A percentile compares a stretch with the other conserved stretches of the same genome.
Evolutionary conservation across 1,140 invertebrate species (phyloP).

Genomic region (Aradophagus sp.): DNA sequence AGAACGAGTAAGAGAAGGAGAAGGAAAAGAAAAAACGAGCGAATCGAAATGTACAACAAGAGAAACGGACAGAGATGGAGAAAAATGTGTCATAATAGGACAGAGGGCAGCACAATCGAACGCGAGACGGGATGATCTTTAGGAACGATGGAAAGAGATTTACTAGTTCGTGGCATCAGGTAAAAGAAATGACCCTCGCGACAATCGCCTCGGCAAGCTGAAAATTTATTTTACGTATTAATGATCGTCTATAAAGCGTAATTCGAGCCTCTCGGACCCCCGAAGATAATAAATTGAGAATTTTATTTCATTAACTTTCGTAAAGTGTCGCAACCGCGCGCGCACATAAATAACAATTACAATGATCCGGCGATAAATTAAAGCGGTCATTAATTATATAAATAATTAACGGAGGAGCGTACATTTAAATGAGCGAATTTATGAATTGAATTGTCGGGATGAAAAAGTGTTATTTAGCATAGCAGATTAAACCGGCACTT

Average conservation of each 20-base stretch:
- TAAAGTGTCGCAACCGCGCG: no score
- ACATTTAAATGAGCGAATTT: conserved; percentile 26
- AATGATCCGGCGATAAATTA: neutral
- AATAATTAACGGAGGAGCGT: conserved; percentile 11
- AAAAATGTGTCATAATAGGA: conserved; percentile 60
- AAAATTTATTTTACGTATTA: conserved; percentile 65
- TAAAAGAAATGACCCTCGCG: conserved; percentile 53
- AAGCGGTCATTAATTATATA: conserved; percentile 1
- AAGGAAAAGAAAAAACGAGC: neutral
- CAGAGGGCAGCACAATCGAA: conserved; percentile 47
- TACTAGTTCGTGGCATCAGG: conserved; percentile 55
- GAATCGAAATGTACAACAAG: conserved; percentile 37
- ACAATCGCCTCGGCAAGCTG: conserved; percentile 51
- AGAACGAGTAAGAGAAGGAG: no score
- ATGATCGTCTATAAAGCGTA: no score
- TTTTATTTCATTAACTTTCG: no score
- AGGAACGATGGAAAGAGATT: conserved; percentile 58
- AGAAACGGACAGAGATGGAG: conserved; percentile 33
- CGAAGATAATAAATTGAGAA: neutral
- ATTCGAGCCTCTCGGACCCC: no score
- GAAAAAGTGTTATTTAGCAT: conserved; percentile 50
- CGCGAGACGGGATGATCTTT: conserved; percentile 58
- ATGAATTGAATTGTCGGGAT: conserved; percentile 43
- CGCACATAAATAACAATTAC: neutral
- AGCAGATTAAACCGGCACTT: conserved; percentile 42